These are phyloP conservation scores for Dasyornis broadbenti DNA, from an alignment of 2,113 vertebrate genomes.

Conservation along the genomic window DNA sequence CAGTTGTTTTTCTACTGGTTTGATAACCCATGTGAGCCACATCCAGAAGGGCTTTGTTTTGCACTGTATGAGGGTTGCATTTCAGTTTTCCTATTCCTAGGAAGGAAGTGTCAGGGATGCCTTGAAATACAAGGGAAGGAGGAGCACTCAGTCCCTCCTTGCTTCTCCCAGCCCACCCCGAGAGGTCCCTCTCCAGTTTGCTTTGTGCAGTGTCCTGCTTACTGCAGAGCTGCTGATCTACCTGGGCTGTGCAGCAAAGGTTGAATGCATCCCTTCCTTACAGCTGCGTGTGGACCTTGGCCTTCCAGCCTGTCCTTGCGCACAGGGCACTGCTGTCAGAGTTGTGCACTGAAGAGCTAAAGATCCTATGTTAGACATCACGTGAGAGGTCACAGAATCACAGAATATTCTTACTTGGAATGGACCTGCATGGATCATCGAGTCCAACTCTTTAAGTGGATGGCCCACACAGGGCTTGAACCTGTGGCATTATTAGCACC, in stretches of 20 bases:
- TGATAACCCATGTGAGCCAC: background rate
- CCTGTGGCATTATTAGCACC: background rate
- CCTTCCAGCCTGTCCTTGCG: background rate
- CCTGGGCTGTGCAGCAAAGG: background rate
- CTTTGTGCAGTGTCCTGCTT: background rate
- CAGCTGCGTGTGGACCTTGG: background rate
- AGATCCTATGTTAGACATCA: background rate
- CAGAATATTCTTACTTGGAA: background rate
- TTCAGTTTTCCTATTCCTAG: background rate
- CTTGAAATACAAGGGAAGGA: background rate
- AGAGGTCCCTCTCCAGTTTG: background rate
- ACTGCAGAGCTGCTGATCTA: background rate
- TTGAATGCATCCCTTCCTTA: accelerated
- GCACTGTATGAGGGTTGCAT: background rate
- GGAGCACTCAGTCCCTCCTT: background rate
- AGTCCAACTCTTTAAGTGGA: background rate
- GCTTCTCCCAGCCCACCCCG: background rate
- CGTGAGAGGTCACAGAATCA: background rate
- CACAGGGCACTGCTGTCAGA: background rate
- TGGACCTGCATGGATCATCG: background rate
- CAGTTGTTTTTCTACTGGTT: background rate
- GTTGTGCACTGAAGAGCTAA: background rate
- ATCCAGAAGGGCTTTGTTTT: background rate
- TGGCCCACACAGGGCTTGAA: background rate
- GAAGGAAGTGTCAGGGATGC: background rate